Base-by-base conservation (phyloP, 1,140 invertebrate species). In the Psilanteris sp. region DNA sequence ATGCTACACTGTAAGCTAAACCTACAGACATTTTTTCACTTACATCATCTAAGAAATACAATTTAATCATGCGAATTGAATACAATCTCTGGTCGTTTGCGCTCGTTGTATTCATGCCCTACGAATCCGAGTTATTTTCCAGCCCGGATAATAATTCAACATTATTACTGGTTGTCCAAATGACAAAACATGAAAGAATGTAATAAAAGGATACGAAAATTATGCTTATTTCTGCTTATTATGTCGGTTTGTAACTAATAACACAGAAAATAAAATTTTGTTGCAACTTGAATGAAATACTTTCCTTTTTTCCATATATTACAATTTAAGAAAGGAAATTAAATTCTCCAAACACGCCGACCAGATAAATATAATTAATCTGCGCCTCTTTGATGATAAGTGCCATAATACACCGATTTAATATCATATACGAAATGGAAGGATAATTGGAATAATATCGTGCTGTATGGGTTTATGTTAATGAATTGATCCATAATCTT, bases 51-150 rank as follows among this genome's bases (percentile, higher is more conserved):
- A 6, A 24, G 5, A 9, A 44, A 44, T 20, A 26, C 54, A 59
- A 59, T 59, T 59, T 59, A 59, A 59, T 44, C 37, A 57, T 26
- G 37, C 37, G 37, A 46, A 46, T 37, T 46, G 55, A 46, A 61
- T 37, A 26, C 31, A 6, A 62, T 61, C 29, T 15, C 13, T 20
- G 11, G 31, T 34, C 11, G 13, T 29, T 55, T 41, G 16, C 15
- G 16, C 22, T 37, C 22, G 24, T 9, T 26, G 39, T 26, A 44
- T 34, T 59, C 26, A 59, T 59, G 34, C 13, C 14, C 22, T 11
- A 46, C 13, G 41, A 59, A 59, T 59, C 29, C 15, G 14, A 44
- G 34, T 16, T 34, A 27, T 27, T 41, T 43, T 43, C 26, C 52
- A 43, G 11, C 4, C 14, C 4, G 31, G 29, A 39, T 62, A 48